These are phyloP conservation scores for Thymelicus acteon DNA, from an alignment of 2,888 invertebrate species.

Conservation along the genomic window DNA sequence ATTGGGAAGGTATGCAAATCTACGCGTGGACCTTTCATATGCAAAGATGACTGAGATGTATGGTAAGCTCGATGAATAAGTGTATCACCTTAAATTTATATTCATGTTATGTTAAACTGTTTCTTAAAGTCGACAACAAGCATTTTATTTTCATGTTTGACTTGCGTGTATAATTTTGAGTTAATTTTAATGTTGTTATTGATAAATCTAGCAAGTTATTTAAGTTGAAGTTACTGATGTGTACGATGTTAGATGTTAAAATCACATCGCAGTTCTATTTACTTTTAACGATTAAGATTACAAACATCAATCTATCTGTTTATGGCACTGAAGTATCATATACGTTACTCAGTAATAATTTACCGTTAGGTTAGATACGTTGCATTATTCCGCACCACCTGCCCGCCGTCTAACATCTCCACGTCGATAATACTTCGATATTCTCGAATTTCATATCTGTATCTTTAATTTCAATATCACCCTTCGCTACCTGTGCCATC, in stretches of 20 bases:
- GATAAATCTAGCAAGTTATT: background rate
- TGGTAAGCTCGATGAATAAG: background rate
- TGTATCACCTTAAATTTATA: slow-evolving; percentile 14
- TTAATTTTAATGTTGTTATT: background rate
- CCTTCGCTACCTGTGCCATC: slow-evolving; percentile 78
- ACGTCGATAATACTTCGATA: slow-evolving; percentile 42
- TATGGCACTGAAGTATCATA: background rate
- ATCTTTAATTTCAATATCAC: slow-evolving; percentile 83
- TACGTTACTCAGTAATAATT: slow-evolving; percentile 6
- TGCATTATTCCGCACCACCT: slow-evolving; percentile 41
- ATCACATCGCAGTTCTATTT: background rate
- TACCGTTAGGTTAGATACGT: slow-evolving; percentile 31
- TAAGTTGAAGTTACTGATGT: too few relatives aligned
- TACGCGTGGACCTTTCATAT: slow-evolving; percentile 82
- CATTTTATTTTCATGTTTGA: background rate
- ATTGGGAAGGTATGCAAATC: slow-evolving; percentile 74
- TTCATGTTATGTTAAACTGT: background rate
- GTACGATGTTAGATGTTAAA: too few relatives aligned
- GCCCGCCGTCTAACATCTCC: slow-evolving; percentile 40
- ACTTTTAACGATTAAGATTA: background rate
- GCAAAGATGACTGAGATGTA: slow-evolving; percentile 58
- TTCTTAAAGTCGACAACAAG: background rate
- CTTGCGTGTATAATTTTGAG: background rate
- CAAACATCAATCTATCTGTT: background rate
- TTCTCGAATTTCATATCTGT: slow-evolving; percentile 72